A percentile compares a stretch with the other conserved stretches of the same genome.
These are phyloP conservation scores for Sebastes oblongus DNA, from an alignment of 2,797 vertebrate species.

Conservation along the genomic window DNA sequence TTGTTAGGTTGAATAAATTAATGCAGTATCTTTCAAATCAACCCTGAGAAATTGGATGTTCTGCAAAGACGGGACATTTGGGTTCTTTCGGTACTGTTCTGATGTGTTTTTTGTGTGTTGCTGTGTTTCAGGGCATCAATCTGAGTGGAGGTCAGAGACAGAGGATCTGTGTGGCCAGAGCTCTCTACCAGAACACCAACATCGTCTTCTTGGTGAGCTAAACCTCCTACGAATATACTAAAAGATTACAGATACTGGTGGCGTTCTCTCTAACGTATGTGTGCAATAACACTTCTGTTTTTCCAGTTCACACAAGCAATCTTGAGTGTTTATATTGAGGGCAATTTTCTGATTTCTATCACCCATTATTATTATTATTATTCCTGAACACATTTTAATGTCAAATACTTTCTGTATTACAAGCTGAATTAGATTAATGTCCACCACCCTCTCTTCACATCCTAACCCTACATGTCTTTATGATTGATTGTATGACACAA, in stretches of 20 bases:
- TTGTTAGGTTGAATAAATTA: not conserved
- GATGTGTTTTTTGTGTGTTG: not conserved
- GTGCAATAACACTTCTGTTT: not conserved
- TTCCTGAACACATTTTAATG: not conserved
- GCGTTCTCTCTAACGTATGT: not conserved
- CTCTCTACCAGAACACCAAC: constrained; percentile 98
- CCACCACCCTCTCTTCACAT: not conserved
- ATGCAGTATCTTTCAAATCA: too few relatives aligned
- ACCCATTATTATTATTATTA: not conserved
- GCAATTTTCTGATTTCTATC: not conserved
- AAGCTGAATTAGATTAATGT: constrained; percentile 3
- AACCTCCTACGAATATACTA: not conserved
- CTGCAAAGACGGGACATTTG: not conserved
- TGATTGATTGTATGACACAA: not conserved
- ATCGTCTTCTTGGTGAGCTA: constrained; percentile 95
- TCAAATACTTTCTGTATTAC: not conserved
- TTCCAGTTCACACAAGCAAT: not conserved
- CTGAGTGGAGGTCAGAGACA: constrained; percentile 97
- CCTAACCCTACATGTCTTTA: not conserved
- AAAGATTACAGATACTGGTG: fast-evolving
- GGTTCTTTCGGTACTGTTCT: not conserved
- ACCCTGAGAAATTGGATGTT: too few relatives aligned
- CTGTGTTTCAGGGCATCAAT: constrained; percentile 92
- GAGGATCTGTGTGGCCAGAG: constrained; percentile 95
- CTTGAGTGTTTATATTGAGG: not conserved